Conservation (phyloP, 2,797 vertebrate genomes). For the Limosa lapponica region DNA sequence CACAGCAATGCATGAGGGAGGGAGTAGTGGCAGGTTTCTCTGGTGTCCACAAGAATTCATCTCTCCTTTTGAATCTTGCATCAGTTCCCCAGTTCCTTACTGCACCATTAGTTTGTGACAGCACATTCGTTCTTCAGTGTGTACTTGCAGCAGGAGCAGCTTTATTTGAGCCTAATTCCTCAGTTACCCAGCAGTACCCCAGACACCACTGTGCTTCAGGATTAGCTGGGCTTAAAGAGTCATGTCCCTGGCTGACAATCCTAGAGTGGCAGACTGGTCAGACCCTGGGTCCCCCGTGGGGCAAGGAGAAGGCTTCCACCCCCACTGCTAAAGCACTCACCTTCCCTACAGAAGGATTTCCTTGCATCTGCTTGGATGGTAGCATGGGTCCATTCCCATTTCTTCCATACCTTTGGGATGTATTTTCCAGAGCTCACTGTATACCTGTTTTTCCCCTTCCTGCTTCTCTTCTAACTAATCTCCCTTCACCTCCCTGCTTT, state of each 20-base stretch:
- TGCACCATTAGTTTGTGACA: not conserved
- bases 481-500: not conserved
- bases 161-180: slow-evolving; percentile 18
- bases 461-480: not conserved
- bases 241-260: not conserved
- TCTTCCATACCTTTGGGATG: not conserved
- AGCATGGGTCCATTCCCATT: not conserved
- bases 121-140: not conserved
- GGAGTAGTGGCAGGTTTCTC: not conserved
- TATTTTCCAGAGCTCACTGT: not conserved
- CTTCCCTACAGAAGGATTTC: not conserved
- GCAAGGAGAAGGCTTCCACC: not conserved
- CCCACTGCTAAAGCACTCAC: not conserved
- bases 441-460: not conserved
- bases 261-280: not conserved
- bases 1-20: not conserved
- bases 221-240: slow-evolving; percentile 17
- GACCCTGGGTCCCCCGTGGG: not conserved
- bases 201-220: not conserved
- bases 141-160: not conserved
- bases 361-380: not conserved
- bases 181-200: not conserved
- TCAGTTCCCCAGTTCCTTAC: not conserved
- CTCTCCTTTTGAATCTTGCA: not conserved
- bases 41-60: not conserved